Percentiles rank a stretch among this genome's conserved stretches.
Conservation (phyloP, 1,140 invertebrate species). For the Ylistrum balloti region DNA sequence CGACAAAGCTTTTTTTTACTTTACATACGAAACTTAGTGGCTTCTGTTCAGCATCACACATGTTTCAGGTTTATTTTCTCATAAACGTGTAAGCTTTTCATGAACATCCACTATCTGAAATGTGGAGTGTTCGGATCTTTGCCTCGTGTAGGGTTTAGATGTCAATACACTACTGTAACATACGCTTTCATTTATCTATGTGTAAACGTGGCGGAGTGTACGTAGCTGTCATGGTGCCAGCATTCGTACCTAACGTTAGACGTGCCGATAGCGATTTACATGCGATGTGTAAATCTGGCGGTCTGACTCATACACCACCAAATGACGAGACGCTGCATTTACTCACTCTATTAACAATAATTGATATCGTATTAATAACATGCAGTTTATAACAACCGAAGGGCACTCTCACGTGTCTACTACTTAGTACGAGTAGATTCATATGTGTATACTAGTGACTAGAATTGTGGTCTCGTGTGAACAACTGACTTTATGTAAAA, state of each 20-base stretch:
- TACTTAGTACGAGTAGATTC: background rate
- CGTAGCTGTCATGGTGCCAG: conserved; percentile 11
- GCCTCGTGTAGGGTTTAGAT: background rate
- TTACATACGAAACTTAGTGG: too few relatives aligned
- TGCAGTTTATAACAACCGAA: background rate
- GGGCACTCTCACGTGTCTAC: background rate
- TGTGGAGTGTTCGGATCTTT: background rate
- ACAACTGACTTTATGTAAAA: too few relatives aligned
- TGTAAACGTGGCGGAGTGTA: background rate
- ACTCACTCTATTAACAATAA: background rate
- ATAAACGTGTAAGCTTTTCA: background rate
- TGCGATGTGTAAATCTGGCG: background rate
- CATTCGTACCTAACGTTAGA: conserved; percentile 2
- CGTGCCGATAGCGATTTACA: background rate
- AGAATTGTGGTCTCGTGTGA: too few relatives aligned
- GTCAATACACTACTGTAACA: background rate
- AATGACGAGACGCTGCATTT: background rate
- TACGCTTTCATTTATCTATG: background rate
- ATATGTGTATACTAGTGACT: background rate
- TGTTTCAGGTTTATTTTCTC: background rate
- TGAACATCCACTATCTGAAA: background rate
- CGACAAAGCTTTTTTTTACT: too few relatives aligned
- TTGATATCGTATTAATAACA: background rate
- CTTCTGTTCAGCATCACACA: too few relatives aligned
- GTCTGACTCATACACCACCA: background rate